These are phyloP conservation scores for Melospiza melodia DNA, from an alignment of 2,113 vertebrate genomes.

Conservation along the genomic window DNA sequence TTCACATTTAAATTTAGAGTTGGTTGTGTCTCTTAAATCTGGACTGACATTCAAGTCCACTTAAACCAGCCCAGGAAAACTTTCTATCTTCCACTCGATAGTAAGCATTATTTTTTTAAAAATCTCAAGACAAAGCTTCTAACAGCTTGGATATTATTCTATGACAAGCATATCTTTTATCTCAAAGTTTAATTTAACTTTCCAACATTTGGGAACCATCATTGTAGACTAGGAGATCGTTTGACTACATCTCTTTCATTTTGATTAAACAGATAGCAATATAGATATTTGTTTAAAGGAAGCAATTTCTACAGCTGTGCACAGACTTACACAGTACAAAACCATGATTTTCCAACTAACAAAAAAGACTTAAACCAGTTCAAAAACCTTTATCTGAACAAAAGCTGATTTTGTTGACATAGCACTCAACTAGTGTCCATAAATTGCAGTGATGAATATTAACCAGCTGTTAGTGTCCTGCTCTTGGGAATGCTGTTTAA, in stretches of 20 bases:
- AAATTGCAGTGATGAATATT: background rate
- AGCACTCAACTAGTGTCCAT: background rate
- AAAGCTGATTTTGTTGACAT: background rate
- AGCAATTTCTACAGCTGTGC: background rate
- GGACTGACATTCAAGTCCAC: background rate
- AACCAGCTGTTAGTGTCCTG: background rate
- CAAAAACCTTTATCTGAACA: background rate
- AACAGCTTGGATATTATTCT: background rate
- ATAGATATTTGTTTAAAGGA: background rate
- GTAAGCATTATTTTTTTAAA: background rate
- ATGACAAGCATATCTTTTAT: background rate
- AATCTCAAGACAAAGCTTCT: background rate
- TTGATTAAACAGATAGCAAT: background rate
- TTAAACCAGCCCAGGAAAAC: background rate
- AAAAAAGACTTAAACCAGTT: background rate
- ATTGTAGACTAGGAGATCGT: background rate
- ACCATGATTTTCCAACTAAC: background rate
- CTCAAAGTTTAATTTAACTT: background rate
- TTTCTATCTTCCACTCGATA: background rate
- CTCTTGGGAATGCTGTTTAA: background rate
- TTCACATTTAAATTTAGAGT: background rate
- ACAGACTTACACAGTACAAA: background rate
- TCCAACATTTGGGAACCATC: background rate
- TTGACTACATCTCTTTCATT: background rate
- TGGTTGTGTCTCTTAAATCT: background rate